Conservation (phyloP, 2,113 vertebrate species). For the Peromyscus polionotus region DNA sequence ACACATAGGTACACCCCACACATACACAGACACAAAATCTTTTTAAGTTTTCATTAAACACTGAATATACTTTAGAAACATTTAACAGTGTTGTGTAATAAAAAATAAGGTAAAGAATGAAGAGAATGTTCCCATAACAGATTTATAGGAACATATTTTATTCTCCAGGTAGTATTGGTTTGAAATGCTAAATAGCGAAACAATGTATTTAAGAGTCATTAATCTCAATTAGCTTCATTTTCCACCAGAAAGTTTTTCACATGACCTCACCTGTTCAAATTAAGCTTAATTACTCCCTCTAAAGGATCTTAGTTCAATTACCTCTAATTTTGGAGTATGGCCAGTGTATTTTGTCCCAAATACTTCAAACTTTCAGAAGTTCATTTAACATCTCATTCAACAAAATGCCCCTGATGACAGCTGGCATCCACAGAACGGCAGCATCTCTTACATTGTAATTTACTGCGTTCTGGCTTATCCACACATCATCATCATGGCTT, state of each 20-base stretch:
- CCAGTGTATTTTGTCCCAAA: conserved; percentile 67
- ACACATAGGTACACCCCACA: neutral
- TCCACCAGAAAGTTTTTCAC: conserved; percentile 81
- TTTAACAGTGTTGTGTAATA: neutral
- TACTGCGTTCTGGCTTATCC: conserved; percentile 56
- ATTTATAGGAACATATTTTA: conserved; percentile 26
- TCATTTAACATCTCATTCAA: conserved; percentile 71
- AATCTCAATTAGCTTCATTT: conserved; percentile 78
- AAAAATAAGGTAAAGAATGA: conserved; percentile 12
- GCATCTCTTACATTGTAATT: conserved; percentile 64
- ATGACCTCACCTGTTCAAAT: conserved; percentile 77
- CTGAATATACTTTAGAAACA: neutral
- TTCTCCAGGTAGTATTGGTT: conserved; percentile 56
- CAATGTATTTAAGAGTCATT: conserved; percentile 69
- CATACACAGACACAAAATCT: neutral
- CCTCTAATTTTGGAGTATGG: conserved; percentile 58
- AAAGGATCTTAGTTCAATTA: conserved; percentile 78
- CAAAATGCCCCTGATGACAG: conserved; percentile 60
- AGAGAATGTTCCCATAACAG: neutral
- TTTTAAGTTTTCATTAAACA: neutral
- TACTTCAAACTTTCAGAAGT: conserved; percentile 75
- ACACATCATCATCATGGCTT: conserved; percentile 50
- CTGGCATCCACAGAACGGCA: neutral
- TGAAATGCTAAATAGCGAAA: conserved; percentile 53
- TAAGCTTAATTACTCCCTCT: conserved; percentile 69